phyloP scores from a whole-genome alignment of 2,888 invertebrate species.

The Thumatha senex region DNA sequence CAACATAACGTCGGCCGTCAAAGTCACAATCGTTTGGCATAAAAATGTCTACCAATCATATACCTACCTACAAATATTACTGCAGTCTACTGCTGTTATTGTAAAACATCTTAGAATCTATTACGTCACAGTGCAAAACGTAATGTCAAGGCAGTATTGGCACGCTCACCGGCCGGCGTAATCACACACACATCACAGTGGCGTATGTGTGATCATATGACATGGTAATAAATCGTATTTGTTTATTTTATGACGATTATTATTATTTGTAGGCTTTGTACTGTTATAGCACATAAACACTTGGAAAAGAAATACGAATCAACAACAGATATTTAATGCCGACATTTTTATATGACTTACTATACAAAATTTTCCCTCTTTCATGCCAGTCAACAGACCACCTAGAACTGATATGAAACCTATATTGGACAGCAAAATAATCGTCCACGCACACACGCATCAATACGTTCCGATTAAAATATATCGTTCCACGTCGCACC shows the following conservation, averaged over 20 bases:
- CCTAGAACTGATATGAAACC: constrained; percentile 20
- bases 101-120: constrained; percentile 19
- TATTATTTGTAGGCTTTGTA: neutral
- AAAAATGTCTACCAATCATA: constrained; percentile 27
- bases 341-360: too few species aligned
- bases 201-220: constrained; percentile 8
- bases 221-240: neutral
- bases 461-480: constrained; percentile 43
- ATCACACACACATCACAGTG: constrained; percentile 2
- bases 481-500: constrained; percentile 48
- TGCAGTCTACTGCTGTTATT: constrained; percentile 18
- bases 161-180: constrained; percentile 6
- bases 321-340: too few species aligned
- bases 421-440: constrained; percentile 24
- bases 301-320: too few species aligned
- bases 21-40: constrained; percentile 8
- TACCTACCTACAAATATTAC: constrained; percentile 16
- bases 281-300: neutral
- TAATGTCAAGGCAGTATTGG: constrained; percentile 29
- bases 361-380: too few species aligned
- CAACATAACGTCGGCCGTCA: constrained; percentile 1
- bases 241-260: too few species aligned
- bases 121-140: constrained; percentile 24
- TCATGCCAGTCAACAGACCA: constrained; percentile 18
- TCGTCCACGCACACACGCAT: constrained; percentile 18